Evolutionary conservation across 2,113 vertebrate genomes (phyloP), one percentile per base, ranked within the genome.

Genomic region (Ornithorhynchus anatinus): DNA sequence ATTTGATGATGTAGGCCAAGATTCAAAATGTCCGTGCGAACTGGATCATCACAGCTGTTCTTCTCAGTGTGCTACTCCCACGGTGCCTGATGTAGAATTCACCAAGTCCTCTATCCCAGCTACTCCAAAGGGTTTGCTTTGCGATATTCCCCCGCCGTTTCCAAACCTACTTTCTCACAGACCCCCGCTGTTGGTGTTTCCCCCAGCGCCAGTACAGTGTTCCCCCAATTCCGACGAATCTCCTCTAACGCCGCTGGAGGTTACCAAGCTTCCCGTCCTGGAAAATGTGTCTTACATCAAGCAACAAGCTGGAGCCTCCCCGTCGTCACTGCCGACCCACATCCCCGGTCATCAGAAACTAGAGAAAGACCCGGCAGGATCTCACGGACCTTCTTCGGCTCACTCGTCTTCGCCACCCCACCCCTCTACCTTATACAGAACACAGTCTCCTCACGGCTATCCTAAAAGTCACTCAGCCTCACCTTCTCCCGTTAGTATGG

Each of bases 201-300:
- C 97, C 3, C 95, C 96, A 1, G 96, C 96, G 13, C 97, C 97
- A 0, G 93, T 94, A 69, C 95, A 96, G 81, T 98, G 96, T 86
- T 99, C 97, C 53, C 97, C 97, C 0, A 97, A 98, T 78, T 98
- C 97, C 3, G 97, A 99, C 0, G 97, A 99, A 86, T 99, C 97
- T 27, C 97, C 98, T 7, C 93, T 99, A 61, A 99, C 97, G 42
- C 98, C 98, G 0, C 73, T 99, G 35, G 98, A 99, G 22, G 96
- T 99, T 81, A 92, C 94, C 50, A 96, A 96, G 65, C 94, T 99
- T 29, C 96, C 96, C 0, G 88, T 97, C 79, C 48, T 97, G 79
- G 97, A 98, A 53, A 96, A 96, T 0, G 92, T 92, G 62, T 91
- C 92, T 79, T 95, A 92, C 67, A 93, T 92, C 84, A 97, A 96